Percentiles rank a stretch among this genome's conserved stretches.
These are phyloP conservation scores for Calephelis perditalis DNA, from an alignment of 2,888 invertebrate species.

Conservation along the genomic window DNA sequence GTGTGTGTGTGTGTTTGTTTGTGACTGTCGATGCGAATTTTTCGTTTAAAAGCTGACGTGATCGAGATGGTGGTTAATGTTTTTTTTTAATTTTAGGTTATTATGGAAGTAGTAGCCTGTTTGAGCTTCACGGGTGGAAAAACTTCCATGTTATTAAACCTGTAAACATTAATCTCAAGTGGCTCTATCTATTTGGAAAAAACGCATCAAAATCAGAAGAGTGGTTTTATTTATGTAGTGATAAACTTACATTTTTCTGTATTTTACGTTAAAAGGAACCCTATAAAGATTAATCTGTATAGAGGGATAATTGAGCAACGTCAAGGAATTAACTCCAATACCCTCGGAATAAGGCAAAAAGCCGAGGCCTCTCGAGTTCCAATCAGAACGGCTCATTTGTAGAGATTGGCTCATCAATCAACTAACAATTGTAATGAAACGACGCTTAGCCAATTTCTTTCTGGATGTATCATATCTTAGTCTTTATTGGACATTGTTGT, in stretches of 20 bases:
- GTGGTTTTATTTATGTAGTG: not conserved
- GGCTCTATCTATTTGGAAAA: not conserved
- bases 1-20: no score
- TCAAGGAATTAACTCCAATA: not conserved
- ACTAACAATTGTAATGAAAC: not conserved
- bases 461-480: not conserved
- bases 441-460: not conserved
- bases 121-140: no score
- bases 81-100: no score
- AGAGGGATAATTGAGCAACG: not conserved
- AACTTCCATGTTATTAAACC: no score
- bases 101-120: no score
- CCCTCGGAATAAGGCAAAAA: not conserved
- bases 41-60: no score
- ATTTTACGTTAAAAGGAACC: not conserved
- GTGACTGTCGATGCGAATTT: no score
- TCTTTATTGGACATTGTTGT: no score
- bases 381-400: not conserved
- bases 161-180: no score
- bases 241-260: not conserved
- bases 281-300: not conserved
- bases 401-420: slow-evolving; percentile 4
- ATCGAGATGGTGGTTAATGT: no score
- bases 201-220: not conserved
- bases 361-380: not conserved